Percentiles rank a stretch among this genome's conserved stretches.
These are phyloP conservation scores for Chinchilla lanigera DNA, from an alignment of 2,113 vertebrate genomes.

Conservation along the genomic window DNA sequence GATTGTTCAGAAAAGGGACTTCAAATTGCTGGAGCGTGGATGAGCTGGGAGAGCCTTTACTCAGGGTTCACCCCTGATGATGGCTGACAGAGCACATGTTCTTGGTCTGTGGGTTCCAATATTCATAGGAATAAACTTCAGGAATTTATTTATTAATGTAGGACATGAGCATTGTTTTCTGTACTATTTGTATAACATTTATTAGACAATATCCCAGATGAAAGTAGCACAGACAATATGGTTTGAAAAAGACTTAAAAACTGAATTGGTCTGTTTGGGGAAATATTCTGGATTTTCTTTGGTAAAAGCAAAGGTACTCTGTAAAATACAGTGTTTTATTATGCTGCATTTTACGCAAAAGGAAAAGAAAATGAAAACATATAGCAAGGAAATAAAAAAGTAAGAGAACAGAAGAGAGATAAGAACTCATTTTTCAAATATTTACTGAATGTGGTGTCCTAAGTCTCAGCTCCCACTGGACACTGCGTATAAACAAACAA, in stretches of 20 bases:
- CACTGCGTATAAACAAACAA: not conserved
- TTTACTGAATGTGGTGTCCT: not conserved
- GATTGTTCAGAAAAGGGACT: not conserved
- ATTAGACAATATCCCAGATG: not conserved
- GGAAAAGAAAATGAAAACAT: accelerated
- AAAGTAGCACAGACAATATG: not conserved
- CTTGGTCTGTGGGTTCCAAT: not conserved
- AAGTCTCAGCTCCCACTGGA: not conserved
- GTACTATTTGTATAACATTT: not conserved
- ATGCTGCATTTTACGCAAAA: not conserved
- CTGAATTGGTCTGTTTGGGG: not conserved
- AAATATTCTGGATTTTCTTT: not conserved
- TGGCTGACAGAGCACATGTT: not conserved
- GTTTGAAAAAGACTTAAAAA: not conserved
- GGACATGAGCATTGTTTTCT: not conserved
- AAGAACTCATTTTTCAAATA: not conserved
- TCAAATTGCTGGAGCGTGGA: not conserved
- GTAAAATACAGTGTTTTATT: not conserved
- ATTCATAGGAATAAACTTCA: not conserved
- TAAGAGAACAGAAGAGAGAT: not conserved
- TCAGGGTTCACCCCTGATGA: not conserved
- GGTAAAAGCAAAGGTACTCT: not conserved
- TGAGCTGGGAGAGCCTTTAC: not conserved
- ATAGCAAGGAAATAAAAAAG: not conserved
- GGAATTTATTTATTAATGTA: not conserved